Percentiles rank a stretch among this genome's conserved stretches.
These are phyloP conservation scores for Stictonetta naevosa DNA, from an alignment of 2,113 vertebrate species.

Conservation along the genomic window DNA sequence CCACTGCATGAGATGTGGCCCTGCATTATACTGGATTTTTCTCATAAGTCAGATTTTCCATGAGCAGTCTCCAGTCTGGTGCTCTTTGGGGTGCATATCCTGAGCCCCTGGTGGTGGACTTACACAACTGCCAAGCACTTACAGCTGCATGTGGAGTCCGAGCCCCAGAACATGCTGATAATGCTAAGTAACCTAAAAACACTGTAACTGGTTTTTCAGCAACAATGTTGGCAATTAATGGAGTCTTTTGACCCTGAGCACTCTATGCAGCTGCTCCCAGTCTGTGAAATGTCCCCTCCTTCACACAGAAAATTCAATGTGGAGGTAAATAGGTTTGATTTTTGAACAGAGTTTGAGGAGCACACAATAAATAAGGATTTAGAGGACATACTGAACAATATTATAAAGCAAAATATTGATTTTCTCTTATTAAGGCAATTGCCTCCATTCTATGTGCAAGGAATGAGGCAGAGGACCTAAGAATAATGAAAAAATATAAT, in stretches of 20 bases:
- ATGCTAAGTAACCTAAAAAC: background rate
- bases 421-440: background rate
- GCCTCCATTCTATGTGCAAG: background rate
- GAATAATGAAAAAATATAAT: background rate
- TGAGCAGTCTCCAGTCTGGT: background rate
- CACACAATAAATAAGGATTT: background rate
- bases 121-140: accelerated
- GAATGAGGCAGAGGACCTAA: background rate
- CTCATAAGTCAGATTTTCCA: background rate
- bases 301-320: background rate
- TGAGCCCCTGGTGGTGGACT: background rate
- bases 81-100: background rate
- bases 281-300: background rate
- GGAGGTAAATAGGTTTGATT: background rate
- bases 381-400: background rate
- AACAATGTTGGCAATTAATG: background rate
- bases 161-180: background rate
- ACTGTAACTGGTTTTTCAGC: background rate
- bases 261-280: background rate
- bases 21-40: background rate
- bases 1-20: accelerated
- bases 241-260: background rate
- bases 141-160: accelerated
- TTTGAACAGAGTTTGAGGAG: background rate
- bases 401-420: slow-evolving; percentile 24